Percentiles rank a stretch among this genome's conserved stretches.
Conservation (phyloP, 2,888 invertebrate species). For the Heliconius erato region DNA sequence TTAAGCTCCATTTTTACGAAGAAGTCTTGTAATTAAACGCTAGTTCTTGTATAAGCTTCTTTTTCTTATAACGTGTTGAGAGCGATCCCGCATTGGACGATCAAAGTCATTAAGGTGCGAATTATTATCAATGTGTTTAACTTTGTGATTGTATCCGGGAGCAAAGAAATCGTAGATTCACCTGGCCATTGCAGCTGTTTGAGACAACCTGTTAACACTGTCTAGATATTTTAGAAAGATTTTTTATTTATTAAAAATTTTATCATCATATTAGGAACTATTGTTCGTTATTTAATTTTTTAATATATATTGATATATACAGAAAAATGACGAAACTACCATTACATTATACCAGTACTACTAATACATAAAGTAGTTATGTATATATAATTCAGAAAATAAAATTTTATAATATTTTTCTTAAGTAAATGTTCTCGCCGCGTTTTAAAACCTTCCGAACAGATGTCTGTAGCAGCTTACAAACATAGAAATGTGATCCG, state of each 20-base stretch:
- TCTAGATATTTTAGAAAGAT: neutral
- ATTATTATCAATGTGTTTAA: conserved; percentile 8
- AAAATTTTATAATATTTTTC: neutral
- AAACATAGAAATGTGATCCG: conserved; percentile 43
- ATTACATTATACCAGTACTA: neutral
- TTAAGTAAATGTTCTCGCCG: neutral
- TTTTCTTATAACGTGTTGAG: conserved; percentile 1
- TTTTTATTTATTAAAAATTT: neutral
- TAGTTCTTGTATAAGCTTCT: neutral
- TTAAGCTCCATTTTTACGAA: neutral
- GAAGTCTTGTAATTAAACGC: neutral
- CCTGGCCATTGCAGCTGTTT: conserved; percentile 80
- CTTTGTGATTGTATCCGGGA: conserved; percentile 44
- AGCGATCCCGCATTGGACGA: conserved; percentile 39
- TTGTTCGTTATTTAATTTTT: neutral
- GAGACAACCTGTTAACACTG: conserved; percentile 54
- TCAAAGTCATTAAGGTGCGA: conserved; percentile 38
- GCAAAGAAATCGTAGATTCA: conserved; percentile 66
- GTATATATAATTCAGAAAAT: neutral
- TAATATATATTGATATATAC: too few relatives aligned
- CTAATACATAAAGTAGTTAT: neutral
- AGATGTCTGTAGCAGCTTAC: conserved; percentile 40
- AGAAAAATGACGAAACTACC: neutral
- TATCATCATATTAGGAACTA: neutral
- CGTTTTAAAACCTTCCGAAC: conserved; percentile 30